phyloP scores from a whole-genome alignment of 2,888 invertebrate genomes.

The Blastobasis lacticolella region DNA sequence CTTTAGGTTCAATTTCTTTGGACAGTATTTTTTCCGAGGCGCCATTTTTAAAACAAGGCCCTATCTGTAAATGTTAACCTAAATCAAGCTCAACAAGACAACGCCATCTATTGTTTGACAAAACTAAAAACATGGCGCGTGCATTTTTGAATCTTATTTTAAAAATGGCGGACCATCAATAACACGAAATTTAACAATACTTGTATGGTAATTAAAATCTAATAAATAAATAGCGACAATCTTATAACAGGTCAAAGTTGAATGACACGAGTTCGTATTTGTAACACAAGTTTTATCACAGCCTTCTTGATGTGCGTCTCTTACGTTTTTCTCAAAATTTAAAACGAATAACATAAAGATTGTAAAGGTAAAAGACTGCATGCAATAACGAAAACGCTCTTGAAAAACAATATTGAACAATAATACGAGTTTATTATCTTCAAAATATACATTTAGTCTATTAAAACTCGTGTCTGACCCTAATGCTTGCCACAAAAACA shows the following conservation, averaged over 20 bases:
- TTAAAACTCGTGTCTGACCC: conserved; percentile 38
- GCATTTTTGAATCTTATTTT: too few relatives aligned
- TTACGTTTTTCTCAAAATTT: conserved; percentile 20
- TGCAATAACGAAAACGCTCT: conserved; percentile 31
- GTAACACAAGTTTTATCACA: conserved; percentile 60
- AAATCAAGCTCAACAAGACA: too few relatives aligned
- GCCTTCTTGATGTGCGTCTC: conserved; percentile 65
- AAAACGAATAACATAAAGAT: conserved; percentile 11
- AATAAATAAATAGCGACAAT: conserved; percentile 35
- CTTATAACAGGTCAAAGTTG: conserved; percentile 37
- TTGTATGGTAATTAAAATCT: conserved; percentile 53
- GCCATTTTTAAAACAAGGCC: too few relatives aligned
- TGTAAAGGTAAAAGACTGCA: conserved; percentile 3
- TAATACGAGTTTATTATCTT: neutral
- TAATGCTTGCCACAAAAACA: conserved; percentile 28
- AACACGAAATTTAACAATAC: conserved; percentile 48
- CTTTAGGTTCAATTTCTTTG: too few relatives aligned
- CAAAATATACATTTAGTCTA: conserved; percentile 15
- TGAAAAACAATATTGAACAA: conserved; percentile 10
- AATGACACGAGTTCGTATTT: conserved; percentile 43
- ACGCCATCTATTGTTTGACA: too few relatives aligned
- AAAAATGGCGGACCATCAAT: too few relatives aligned
- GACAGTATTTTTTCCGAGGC: too few relatives aligned
- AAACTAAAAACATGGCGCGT: too few relatives aligned
- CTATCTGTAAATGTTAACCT: too few relatives aligned